Percentiles rank a stretch among this genome's conserved stretches.
phyloP scores from a whole-genome alignment of 2,797 vertebrate genomes.

The Mallotus villosus region DNA sequence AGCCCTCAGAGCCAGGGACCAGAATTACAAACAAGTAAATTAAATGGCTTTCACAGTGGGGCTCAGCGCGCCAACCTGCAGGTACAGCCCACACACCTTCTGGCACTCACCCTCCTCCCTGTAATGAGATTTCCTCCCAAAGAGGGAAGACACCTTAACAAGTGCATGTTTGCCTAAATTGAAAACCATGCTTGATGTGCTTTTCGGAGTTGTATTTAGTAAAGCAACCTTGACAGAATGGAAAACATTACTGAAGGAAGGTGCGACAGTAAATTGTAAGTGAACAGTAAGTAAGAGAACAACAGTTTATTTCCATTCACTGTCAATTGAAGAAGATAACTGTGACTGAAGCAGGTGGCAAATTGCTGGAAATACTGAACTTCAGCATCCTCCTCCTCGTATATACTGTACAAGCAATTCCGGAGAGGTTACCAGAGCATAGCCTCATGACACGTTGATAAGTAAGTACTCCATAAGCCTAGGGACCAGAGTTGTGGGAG shows the following conservation, averaged over 20 bases:
- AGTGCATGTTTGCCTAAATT: conserved; percentile 49
- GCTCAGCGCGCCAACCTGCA: conserved; percentile 48
- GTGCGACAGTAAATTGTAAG: conserved; percentile 23
- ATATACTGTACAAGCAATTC: not conserved
- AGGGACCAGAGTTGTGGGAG: conserved; percentile 29
- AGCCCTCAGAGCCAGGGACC: conserved; percentile 24
- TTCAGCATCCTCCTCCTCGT: not conserved
- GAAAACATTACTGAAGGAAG: conserved; percentile 33
- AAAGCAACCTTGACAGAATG: conserved; percentile 44
- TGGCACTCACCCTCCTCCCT: conserved; percentile 39
- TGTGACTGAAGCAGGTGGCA: conserved; percentile 10
- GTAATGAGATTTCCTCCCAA: conserved; percentile 49
- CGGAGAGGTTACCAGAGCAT: too few relatives aligned
- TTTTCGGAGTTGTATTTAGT: conserved; percentile 37
- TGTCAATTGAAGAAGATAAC: conserved; percentile 11
- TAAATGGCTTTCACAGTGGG: conserved; percentile 48
- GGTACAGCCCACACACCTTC: conserved; percentile 51
- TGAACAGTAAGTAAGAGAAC: conserved; percentile 29
- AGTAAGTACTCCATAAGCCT: conserved; percentile 19
- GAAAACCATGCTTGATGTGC: conserved; percentile 49
- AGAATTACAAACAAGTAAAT: conserved; percentile 55
- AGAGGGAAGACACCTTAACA: conserved; percentile 22
- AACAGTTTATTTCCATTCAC: conserved; percentile 13
- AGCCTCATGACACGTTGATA: conserved; percentile 19
- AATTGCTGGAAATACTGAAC: not conserved